Evolutionary conservation across 2,888 invertebrate genomes (phyloP), one percentile per base, ranked within the genome.

Genomic region (Trachelus troglodyta): DNA sequence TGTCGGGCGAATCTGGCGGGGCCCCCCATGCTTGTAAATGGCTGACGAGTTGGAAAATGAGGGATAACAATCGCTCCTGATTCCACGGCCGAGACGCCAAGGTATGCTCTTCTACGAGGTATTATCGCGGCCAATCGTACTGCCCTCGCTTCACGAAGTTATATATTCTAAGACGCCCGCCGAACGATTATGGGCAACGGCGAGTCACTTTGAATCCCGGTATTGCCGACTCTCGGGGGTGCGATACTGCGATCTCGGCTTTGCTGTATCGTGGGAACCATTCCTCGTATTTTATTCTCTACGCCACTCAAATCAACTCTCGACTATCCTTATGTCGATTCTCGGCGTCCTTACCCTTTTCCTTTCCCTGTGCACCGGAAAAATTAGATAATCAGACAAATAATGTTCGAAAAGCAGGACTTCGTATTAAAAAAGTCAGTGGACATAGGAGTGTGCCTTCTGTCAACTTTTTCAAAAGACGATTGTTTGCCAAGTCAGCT

Each of bases 1-100:
- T 37, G 40, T 75, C 80, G 80, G 81, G 80, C 82, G 83, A 87
- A 85, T 85, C 86, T 85, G 86, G 87, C 87, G 85, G 87, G 88
- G 84, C 84, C 86, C 87, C 83, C 85, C 87, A 85, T 87, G 85
- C 80, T 87, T 82, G 84, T 83, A 86, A 89, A 89, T 87, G 89
- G 87, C 89, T 87, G 88, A 88, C 85, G 85, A 84, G 83, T 83
- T 83, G 83, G 84, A 82, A 82, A 85, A 88, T 87, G 87, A 89
- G 86, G 84, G 83, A 85, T 84, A 85, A 83, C 83, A 82, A 80
- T 80, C 79, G 76, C 83, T 83, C 83, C 79, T 87, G 84, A 87
- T 86, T 85, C 81, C 79, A 82, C 83, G 80, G 84, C 82, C 75
- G 77, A 79, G 80, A 85, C 79, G 82, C 81, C 81, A 80, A 87